Conservation (phyloP, 2,797 vertebrate species). For the Fistularia commersonii region DNA sequence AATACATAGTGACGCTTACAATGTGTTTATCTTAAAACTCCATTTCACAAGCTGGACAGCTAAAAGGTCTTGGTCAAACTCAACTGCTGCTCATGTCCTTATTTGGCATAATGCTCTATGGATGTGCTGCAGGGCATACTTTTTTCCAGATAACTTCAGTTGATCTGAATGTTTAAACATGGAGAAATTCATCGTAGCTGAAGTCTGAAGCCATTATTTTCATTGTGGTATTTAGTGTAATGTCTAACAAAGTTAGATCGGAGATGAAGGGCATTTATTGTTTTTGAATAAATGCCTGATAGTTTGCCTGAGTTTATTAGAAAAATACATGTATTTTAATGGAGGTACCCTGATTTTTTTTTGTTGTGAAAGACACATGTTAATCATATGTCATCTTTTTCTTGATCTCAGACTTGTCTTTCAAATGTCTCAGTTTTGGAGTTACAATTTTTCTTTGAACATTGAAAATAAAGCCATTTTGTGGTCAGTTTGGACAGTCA, state of each 20-base stretch:
- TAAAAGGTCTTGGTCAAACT: constrained; percentile 74
- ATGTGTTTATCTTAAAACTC: constrained; percentile 61
- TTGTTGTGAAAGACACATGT: not conserved
- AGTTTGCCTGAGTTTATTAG: too few species aligned
- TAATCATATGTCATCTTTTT: too few species aligned
- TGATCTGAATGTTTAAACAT: constrained; percentile 43
- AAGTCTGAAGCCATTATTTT: constrained; percentile 44
- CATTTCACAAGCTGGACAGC: constrained; percentile 48
- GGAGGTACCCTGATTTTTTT: not conserved
- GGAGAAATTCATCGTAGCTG: constrained; percentile 49
- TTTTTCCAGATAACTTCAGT: constrained; percentile 53
- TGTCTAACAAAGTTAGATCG: constrained; percentile 47
- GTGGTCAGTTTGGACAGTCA: too few species aligned
- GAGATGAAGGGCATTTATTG: constrained; percentile 11
- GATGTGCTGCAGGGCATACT: constrained; percentile 44
- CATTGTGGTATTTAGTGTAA: constrained; percentile 56
- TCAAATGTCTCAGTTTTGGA: too few species aligned
- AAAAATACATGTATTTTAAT: too few species aligned
- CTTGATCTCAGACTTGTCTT: too few species aligned
- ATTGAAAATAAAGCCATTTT: too few species aligned
- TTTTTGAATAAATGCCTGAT: too few species aligned
- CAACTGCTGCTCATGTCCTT: constrained; percentile 48
- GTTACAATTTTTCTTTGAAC: too few species aligned
- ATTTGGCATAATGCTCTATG: constrained; percentile 57
- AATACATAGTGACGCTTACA: constrained; percentile 69